Percentiles rank a stretch among this genome's conserved stretches.
These are phyloP conservation scores for Zaprionus davidi DNA, from an alignment of 1,140 invertebrate species.

Conservation along the genomic window DNA sequence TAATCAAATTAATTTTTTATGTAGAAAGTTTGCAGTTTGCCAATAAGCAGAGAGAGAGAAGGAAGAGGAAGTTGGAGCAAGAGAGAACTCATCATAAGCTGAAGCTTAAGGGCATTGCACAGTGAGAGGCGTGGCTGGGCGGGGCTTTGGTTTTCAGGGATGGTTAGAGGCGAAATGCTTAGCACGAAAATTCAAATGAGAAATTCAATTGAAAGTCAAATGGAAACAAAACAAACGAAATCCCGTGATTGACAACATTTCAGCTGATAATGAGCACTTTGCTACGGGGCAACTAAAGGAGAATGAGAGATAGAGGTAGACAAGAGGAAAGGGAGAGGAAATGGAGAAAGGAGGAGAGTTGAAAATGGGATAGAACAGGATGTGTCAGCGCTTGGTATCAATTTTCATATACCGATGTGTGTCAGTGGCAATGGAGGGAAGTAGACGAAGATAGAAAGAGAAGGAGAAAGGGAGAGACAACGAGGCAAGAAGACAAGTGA, in stretches of 20 bases:
- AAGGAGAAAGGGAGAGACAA: background rate
- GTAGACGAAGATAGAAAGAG: background rate
- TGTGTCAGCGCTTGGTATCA: constrained; percentile 10
- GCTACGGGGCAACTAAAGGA: constrained; percentile 17
- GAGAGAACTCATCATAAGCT: constrained; percentile 66
- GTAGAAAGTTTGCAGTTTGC: constrained; percentile 73
- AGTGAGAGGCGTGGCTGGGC: background rate
- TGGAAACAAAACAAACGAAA: constrained; percentile 78
- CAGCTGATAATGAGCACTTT: constrained; percentile 75
- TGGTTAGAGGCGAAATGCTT: constrained; percentile 37
- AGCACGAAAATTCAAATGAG: constrained; percentile 69
- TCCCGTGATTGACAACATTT: constrained; percentile 79
- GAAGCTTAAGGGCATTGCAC: constrained; percentile 43
- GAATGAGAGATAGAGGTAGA: constrained; percentile 1
- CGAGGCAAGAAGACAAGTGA: too few species aligned
- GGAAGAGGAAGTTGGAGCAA: background rate
- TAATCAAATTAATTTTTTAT: constrained; percentile 82
- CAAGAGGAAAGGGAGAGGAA: background rate
- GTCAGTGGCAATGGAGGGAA: background rate
- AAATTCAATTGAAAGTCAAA: constrained; percentile 81
- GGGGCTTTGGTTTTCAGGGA: background rate
- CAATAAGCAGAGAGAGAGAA: constrained; percentile 47
- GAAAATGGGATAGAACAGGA: constrained; percentile 10
- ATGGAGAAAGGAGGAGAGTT: background rate
- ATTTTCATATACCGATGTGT: constrained; percentile 5